Base-by-base conservation (phyloP, 2,797 vertebrate genomes). In the Hipposideros larvatus region DNA sequence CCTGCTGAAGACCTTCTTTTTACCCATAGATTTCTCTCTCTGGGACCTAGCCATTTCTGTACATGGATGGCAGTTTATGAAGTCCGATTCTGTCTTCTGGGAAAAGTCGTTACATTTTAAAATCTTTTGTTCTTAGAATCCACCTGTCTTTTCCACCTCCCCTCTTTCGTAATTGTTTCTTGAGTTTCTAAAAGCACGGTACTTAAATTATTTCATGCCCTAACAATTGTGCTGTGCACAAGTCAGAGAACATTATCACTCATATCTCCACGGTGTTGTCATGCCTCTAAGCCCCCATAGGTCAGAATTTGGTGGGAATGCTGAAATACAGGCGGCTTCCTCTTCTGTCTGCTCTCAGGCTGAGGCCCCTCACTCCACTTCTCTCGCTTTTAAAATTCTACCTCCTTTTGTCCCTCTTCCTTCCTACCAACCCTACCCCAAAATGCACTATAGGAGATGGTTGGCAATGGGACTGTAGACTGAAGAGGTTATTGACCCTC, bases 101-200 rank as follows among this genome's bases (percentile, higher is more conserved):
- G 57, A 87, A 87, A 28, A 95, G 13, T n/a, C n/a, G 31, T 74
- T 90, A 68, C 51, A 87, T 96, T 28, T 11, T 57, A 78, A 61
- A 16, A 7, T 14, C 5, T 80, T 93, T 65, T 65, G 46, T 71
- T 91, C 19, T 53, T 86, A 57, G 48, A 96, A 59, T 34, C 24
- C 11, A n/a, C 66, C 7, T 94, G 26, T 74, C 11, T n/a, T 83
- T 91, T n/a, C 21, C 24, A 85, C 21, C 1, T 77, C 2, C 26
- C 4, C 34, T 14, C 22, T 96, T 85, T 85, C n/a, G 24, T 55
- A 70, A 75, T 57, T 59, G 4, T 65, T 61, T 93, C 37, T 26
- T 87, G 24, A 66, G 53, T 87, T 83, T 92, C 88, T 85, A 78
- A 92, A 74, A 70, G 43, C 4, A 7, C 46, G 66, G 55, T 46